These are phyloP conservation scores for Halictus rubicundus DNA, from an alignment of 1,140 invertebrate genomes.

Conservation along the genomic window DNA sequence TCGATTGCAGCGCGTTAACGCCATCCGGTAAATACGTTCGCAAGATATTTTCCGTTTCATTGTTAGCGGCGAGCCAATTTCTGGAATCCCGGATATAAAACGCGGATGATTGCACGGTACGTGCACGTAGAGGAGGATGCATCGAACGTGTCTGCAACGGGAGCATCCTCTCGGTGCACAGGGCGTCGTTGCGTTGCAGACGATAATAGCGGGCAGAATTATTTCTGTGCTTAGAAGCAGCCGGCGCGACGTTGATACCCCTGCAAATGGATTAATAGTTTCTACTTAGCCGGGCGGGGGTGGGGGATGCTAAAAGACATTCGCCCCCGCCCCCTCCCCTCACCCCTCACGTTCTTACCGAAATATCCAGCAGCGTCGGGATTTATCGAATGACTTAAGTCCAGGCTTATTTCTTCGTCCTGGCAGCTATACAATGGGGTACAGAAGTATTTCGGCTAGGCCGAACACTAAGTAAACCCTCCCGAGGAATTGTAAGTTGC, in stretches of 20 bases:
- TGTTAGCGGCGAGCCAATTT: constrained; percentile 15
- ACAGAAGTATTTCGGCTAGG: neutral
- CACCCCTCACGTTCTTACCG: neutral
- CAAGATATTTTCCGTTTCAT: constrained; percentile 8
- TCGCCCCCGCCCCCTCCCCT: neutral
- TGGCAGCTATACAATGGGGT: neutral
- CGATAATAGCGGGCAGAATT: constrained; percentile 51
- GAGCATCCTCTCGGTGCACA: neutral
- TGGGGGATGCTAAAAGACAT: constrained; percentile 6
- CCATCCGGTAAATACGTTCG: neutral
- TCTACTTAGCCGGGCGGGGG: constrained; percentile 20
- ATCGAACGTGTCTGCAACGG: neutral
- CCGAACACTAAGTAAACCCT: neutral
- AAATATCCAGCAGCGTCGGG: constrained; percentile 3
- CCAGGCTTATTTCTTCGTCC: constrained; percentile 17
- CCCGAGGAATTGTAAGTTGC: neutral
- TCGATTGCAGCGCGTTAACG: too few species aligned
- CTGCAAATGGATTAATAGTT: constrained; percentile 56
- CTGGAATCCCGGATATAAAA: constrained; percentile 9
- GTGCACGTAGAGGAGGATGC: neutral
- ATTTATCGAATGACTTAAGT: constrained; percentile 26
- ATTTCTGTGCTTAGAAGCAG: constrained; percentile 55
- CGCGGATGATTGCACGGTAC: constrained; percentile 2
- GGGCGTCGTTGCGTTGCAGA: neutral
- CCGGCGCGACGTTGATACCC: constrained; percentile 45